A percentile compares a stretch with the other conserved stretches of the same genome.
These are phyloP conservation scores for Chloroclystis v-ata DNA, from an alignment of 2,888 invertebrate species.

Conservation along the genomic window DNA sequence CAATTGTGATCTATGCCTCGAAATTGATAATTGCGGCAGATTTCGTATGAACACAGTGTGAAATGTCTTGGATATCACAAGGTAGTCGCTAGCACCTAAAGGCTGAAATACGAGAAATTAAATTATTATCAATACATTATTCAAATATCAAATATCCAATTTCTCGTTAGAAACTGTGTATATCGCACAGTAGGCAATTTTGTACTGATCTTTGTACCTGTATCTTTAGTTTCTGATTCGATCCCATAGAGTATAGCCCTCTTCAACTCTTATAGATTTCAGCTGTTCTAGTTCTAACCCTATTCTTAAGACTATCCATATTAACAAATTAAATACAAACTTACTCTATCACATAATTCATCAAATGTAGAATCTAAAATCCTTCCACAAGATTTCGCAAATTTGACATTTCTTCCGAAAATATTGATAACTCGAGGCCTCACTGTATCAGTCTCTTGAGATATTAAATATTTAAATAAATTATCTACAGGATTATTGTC, in stretches of 20 bases:
- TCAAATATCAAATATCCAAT: too few relatives aligned
- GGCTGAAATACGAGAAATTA: constrained; percentile 81
- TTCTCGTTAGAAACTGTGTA: too few relatives aligned
- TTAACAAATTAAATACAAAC: too few relatives aligned
- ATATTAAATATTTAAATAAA: constrained; percentile 91
- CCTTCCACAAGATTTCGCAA: constrained; percentile 94
- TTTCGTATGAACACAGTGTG: constrained; percentile 96
- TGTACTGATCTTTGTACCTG: too few relatives aligned
- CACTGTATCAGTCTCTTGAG: constrained; percentile 93
- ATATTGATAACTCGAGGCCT: constrained; percentile 91
- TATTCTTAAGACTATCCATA: too few relatives aligned
- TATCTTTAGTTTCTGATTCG: too few relatives aligned
- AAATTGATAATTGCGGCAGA: constrained; percentile 87
- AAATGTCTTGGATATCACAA: constrained; percentile 94
- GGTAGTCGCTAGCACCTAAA: constrained; percentile 95
- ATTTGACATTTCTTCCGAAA: constrained; percentile 91
- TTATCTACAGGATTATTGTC: constrained; percentile 83
- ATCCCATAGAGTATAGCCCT: too few relatives aligned
- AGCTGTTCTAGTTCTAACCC: too few relatives aligned
- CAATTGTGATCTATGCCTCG: constrained; percentile 89
- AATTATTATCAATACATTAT: too few relatives aligned
- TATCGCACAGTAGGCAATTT: too few relatives aligned
- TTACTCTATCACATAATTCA: constrained; percentile 93
- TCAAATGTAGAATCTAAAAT: constrained; percentile 92
- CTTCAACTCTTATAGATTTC: too few relatives aligned